Evolutionary conservation across 2,888 invertebrate genomes (phyloP).

Genomic region (Trimorus sp.): DNA sequence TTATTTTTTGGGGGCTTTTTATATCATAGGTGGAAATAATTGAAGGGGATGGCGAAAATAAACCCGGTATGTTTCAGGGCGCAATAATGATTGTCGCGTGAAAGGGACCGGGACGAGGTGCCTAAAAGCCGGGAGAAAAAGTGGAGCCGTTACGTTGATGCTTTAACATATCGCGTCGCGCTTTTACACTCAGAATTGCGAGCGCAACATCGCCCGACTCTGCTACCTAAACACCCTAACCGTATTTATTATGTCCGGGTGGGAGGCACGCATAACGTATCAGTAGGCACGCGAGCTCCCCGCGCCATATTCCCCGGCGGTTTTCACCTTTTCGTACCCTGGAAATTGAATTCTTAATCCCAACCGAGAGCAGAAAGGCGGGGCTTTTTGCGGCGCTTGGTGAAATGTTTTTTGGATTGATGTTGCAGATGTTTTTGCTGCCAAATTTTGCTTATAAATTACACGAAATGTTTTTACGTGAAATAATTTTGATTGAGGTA

Average conservation of each 20-base stretch:
- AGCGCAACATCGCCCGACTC: slow-evolving; percentile 55
- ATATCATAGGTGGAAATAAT: neutral
- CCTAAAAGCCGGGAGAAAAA: slow-evolving; percentile 72
- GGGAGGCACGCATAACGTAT: slow-evolving; percentile 44
- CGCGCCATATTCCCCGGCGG: slow-evolving; percentile 41
- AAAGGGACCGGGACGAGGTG: slow-evolving; percentile 62
- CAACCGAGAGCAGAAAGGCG: neutral
- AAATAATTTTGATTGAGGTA: too few relatives aligned
- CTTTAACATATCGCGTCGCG: slow-evolving; percentile 70
- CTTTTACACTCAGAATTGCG: slow-evolving; percentile 69
- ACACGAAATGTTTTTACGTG: too few relatives aligned
- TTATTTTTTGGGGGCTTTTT: neutral
- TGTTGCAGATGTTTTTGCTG: too few relatives aligned
- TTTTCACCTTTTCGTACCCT: slow-evolving; percentile 36
- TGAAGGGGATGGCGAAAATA: too few relatives aligned
- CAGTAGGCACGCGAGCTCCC: slow-evolving; percentile 52
- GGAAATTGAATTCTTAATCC: slow-evolving; percentile 52
- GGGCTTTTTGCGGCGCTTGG: neutral
- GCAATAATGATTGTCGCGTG: slow-evolving; percentile 55
- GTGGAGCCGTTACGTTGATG: slow-evolving; percentile 73
- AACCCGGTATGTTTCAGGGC: slow-evolving; percentile 1
- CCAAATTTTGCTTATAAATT: too few relatives aligned
- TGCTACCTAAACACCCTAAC: slow-evolving; percentile 65
- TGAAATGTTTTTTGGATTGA: neutral
- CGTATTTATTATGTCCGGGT: slow-evolving; percentile 53